Evolutionary conservation across 2,113 vertebrate species (phyloP).

Genomic region (Circaetus gallicus): DNA sequence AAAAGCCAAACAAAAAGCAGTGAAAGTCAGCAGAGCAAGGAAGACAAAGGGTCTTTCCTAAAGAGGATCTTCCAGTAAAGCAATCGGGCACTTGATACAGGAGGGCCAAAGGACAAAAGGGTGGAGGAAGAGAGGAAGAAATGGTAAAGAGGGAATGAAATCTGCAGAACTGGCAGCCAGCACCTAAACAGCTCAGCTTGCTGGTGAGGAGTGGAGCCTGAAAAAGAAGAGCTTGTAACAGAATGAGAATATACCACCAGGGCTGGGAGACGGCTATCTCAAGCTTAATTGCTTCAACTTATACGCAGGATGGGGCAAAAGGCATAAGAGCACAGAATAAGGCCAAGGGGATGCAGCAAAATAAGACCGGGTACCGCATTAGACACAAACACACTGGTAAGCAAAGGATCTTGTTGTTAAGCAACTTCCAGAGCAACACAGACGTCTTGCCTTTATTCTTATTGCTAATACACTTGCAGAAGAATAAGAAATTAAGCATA

Average conservation of each 20-base stretch:
- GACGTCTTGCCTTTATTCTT: not conserved
- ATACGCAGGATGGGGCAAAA: not conserved
- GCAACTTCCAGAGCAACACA: not conserved
- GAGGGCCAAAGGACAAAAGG: not conserved
- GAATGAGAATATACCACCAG: not conserved
- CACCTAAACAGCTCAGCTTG: not conserved
- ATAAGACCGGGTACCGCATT: fast-evolving
- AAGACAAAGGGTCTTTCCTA: not conserved
- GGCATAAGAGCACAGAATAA: not conserved
- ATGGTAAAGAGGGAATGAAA: not conserved
- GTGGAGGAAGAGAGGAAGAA: not conserved
- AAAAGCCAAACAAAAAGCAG: not conserved
- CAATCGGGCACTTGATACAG: not conserved
- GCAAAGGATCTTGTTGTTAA: not conserved
- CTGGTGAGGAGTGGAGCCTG: not conserved
- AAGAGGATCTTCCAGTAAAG: not conserved
- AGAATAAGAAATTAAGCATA: not conserved
- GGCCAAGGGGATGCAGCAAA: not conserved
- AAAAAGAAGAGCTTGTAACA: not conserved
- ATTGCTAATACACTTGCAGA: not conserved
- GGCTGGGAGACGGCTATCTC: not conserved
- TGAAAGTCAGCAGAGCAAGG: not conserved
- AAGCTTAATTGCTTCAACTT: not conserved
- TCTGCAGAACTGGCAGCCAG: not conserved
- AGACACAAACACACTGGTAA: not conserved